Conservation (phyloP, 2,113 vertebrate genomes). For the Entelurus aequoreus region DNA sequence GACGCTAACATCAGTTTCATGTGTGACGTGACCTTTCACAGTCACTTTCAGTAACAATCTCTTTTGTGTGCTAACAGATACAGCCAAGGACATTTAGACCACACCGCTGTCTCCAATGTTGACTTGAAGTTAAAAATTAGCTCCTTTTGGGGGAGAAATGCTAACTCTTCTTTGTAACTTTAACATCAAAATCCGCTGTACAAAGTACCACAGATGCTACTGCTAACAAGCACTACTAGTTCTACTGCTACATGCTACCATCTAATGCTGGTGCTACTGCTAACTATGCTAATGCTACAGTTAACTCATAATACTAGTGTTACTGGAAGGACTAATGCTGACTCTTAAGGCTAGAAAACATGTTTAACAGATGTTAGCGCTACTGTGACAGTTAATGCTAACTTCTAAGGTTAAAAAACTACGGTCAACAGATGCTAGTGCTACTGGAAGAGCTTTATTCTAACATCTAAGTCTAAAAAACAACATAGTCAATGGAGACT, state of each 20-base stretch:
- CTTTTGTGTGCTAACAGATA: neutral
- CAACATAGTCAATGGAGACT: no score
- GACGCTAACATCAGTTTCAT: neutral
- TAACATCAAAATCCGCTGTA: neutral
- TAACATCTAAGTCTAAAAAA: no score
- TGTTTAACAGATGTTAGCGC: no score
- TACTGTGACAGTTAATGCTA: no score
- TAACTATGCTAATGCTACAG: no score
- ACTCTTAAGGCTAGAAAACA: no score
- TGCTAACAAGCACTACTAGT: neutral
- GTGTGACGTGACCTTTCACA: neutral
- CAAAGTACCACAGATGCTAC: neutral
- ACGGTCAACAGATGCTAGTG: no score
- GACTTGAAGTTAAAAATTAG: slow-evolving; percentile 1
- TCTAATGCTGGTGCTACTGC: neutral
- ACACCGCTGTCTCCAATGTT: neutral
- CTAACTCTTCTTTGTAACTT: neutral
- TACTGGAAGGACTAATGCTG: no score
- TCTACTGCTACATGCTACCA: neutral
- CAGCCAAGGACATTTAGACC: neutral
- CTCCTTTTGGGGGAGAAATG: neutral
- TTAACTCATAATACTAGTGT: neutral
- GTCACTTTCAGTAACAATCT: neutral
- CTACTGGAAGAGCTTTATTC: no score
- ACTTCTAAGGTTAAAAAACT: no score